Percentiles rank a stretch among this genome's conserved stretches.
These are phyloP conservation scores for Lampropteryx suffumata DNA, from an alignment of 2,888 invertebrate genomes.

Conservation along the genomic window DNA sequence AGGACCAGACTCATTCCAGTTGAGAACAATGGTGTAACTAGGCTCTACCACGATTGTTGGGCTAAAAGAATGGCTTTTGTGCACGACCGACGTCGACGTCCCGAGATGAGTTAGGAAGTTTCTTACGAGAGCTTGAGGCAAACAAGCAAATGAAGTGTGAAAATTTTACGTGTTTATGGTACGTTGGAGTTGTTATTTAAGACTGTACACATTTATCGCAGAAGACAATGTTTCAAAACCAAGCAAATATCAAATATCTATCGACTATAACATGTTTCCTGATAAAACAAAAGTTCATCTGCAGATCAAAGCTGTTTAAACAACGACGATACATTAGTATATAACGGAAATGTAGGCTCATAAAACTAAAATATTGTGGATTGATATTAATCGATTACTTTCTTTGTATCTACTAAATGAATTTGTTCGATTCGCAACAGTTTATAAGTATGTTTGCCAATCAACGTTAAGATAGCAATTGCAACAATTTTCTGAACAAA, in stretches of 20 bases:
- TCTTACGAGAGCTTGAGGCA: slow-evolving; percentile 41
- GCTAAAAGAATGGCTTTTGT: slow-evolving; percentile 63
- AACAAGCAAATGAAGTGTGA: slow-evolving; percentile 37
- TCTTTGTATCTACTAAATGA: background rate
- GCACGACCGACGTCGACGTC: slow-evolving; percentile 34
- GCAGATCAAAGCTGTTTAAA: too few species aligned
- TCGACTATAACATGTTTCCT: too few species aligned
- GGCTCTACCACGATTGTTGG: slow-evolving; percentile 60
- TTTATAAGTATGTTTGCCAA: slow-evolving; percentile 45
- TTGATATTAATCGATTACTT: background rate
- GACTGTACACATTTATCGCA: too few species aligned
- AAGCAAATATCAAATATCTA: too few species aligned
- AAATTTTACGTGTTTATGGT: slow-evolving; percentile 28
- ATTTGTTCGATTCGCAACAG: slow-evolving; percentile 22
- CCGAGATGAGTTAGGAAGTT: slow-evolving; percentile 53
- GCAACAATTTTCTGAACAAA: slow-evolving; percentile 25
- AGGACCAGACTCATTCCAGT: slow-evolving; percentile 46
- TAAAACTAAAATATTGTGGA: too few species aligned
- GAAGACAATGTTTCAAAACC: too few species aligned
- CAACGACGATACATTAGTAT: too few species aligned
- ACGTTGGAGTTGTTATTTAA: background rate
- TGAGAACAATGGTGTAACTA: slow-evolving; percentile 68
- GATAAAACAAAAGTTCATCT: too few species aligned
- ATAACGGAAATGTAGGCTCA: too few species aligned
- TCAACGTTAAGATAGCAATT: slow-evolving; percentile 34